Percentiles rank a stretch among this genome's conserved stretches.
phyloP scores from a whole-genome alignment of 1,140 invertebrate species.

The Antheraea mylitta region DNA sequence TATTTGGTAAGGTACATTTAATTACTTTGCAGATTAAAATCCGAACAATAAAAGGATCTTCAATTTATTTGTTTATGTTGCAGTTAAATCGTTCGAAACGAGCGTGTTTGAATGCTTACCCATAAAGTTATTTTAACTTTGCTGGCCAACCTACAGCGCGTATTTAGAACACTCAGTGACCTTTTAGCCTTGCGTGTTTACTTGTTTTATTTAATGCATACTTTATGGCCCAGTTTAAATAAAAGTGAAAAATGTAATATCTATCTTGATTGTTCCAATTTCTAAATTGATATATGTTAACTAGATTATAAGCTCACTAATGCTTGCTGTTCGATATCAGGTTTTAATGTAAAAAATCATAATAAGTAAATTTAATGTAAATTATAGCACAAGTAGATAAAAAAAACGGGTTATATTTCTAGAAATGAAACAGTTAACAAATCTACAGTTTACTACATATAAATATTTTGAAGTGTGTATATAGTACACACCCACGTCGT shows the following conservation, averaged over 20 bases:
- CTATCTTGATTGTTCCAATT: neutral
- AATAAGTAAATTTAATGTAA: no score
- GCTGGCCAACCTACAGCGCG: neutral
- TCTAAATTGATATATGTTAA: neutral
- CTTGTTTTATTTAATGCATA: constrained; percentile 17
- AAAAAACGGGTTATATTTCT: no score
- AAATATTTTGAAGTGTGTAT: no score
- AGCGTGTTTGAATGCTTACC: constrained; percentile 3
- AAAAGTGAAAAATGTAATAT: neutral
- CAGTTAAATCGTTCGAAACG: neutral
- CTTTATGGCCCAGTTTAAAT: neutral
- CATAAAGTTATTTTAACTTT: constrained; percentile 8
- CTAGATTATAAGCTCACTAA: no score
- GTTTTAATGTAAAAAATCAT: no score
- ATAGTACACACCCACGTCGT: no score
- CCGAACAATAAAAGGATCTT: neutral
- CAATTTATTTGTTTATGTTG: neutral
- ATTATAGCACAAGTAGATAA: no score
- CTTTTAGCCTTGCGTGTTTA: constrained; percentile 25
- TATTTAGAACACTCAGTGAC: constrained; percentile 30
- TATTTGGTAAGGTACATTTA: neutral
- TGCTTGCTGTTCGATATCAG: no score
- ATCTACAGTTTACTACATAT: no score
- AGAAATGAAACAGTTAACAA: no score
- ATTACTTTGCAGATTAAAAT: neutral